Percentiles rank a stretch among this genome's conserved stretches.
These are phyloP conservation scores for Odontamblyopus lacepedii DNA, from an alignment of 2,797 vertebrate species.

Conservation along the genomic window DNA sequence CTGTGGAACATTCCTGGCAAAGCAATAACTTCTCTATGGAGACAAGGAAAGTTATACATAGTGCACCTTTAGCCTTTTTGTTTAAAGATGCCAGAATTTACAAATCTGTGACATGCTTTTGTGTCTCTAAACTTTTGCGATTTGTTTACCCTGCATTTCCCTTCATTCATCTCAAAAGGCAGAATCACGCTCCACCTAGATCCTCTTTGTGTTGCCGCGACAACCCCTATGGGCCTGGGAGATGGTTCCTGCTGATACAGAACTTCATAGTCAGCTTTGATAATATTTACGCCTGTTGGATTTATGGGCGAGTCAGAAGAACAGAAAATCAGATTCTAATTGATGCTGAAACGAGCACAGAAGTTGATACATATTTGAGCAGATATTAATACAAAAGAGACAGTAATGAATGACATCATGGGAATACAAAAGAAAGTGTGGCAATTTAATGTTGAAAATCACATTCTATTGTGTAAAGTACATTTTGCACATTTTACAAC, in stretches of 20 bases:
- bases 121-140: slow-evolving; percentile 38
- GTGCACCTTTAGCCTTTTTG: slow-evolving; percentile 29
- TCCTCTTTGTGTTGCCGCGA: slow-evolving; percentile 18
- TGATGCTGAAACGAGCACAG: too few relatives aligned
- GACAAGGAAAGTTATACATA: too few relatives aligned
- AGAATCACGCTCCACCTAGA: slow-evolving; percentile 31
- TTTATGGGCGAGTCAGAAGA: background rate
- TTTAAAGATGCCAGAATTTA: slow-evolving; percentile 47
- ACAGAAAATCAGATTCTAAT: too few relatives aligned
- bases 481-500: too few relatives aligned
- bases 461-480: too few relatives aligned
- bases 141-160: slow-evolving; percentile 49
- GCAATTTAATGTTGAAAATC: too few relatives aligned
- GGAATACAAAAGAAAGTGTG: too few relatives aligned
- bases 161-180: slow-evolving; percentile 31
- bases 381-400: too few relatives aligned
- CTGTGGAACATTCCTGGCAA: too few relatives aligned
- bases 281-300: background rate
- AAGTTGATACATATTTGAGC: too few relatives aligned
- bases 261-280: background rate
- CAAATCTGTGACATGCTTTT: slow-evolving; percentile 30
- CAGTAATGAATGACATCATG: too few relatives aligned
- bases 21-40: too few relatives aligned
- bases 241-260: slow-evolving; percentile 4
- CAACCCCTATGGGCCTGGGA: slow-evolving; percentile 8